phyloP scores from a whole-genome alignment of 2,797 vertebrate species.

The Siniperca undulata region DNA sequence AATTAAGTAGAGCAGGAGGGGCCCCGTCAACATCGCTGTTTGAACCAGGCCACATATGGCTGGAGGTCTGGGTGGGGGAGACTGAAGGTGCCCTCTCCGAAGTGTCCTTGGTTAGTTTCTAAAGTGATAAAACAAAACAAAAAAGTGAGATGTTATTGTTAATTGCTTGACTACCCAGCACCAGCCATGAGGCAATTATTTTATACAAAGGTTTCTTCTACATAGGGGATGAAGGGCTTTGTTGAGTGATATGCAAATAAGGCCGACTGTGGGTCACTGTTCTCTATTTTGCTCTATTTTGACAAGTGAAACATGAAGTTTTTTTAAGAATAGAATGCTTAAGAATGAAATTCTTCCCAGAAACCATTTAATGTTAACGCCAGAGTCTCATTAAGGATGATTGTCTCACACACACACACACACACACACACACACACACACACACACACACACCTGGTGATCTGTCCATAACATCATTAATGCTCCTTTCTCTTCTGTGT shows the following conservation, averaged over 20 bases:
- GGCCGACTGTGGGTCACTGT: background rate
- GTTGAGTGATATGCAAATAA: conserved; percentile 18
- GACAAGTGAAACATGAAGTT: background rate
- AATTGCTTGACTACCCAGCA: background rate
- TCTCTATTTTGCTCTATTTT: too few relatives aligned
- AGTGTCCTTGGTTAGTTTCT: conserved; percentile 40
- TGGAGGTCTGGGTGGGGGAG: conserved; percentile 59
- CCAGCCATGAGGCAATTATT: background rate
- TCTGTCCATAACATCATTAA: conserved; percentile 48
- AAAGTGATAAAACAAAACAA: conserved; percentile 35
- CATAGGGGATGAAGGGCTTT: background rate
- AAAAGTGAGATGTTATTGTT: background rate
- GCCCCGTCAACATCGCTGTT: conserved; percentile 43
- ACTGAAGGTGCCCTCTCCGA: conserved; percentile 59
- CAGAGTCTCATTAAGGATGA: conserved; percentile 17
- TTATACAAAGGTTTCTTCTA: conserved; percentile 8
- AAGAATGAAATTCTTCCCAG: background rate
- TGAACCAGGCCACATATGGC: conserved; percentile 66
- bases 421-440: conserved; percentile 8
- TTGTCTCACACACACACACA: background rate
- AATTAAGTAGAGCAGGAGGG: conserved; percentile 73
- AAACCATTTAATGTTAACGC: conserved; percentile 6
- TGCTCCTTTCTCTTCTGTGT: conserved; percentile 22
- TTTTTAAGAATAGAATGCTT: background rate
- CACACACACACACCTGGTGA: conserved; percentile 14